phyloP scores from a whole-genome alignment of 2,113 vertebrate genomes.

The Pholis gunnellus region DNA sequence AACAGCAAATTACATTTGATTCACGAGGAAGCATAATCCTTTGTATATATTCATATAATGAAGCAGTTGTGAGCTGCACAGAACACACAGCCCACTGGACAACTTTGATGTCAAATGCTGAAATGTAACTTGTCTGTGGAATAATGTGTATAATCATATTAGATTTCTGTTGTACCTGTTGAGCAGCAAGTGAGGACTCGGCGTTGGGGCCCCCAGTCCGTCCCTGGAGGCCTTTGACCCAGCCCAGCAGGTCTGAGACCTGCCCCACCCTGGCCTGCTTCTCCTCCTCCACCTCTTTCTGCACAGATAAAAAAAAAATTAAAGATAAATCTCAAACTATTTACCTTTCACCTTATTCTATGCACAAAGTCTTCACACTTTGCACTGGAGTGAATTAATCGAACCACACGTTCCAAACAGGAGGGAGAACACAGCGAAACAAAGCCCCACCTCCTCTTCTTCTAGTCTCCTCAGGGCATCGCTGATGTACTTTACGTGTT shows the following conservation, averaged over 20 bases:
- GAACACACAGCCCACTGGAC: background rate
- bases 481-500: conserved; percentile 98
- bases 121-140: background rate
- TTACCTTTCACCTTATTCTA: too few relatives aligned
- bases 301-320: conserved; percentile 6
- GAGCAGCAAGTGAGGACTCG: conserved; percentile 90
- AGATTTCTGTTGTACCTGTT: conserved; percentile 85
- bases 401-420: background rate
- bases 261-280: conserved; percentile 92
- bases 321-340: background rate
- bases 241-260: conserved; percentile 92
- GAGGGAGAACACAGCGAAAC: background rate
- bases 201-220: conserved; percentile 78
- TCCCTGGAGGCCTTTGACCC: conserved; percentile 88
- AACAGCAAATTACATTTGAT: background rate
- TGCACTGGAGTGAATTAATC: background rate
- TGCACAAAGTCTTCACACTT: background rate
- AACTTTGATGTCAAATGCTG: background rate
- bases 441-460: conserved; percentile 91
- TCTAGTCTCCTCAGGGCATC: conserved; percentile 93
- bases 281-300: conserved; percentile 99
- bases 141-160: background rate
- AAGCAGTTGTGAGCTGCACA: background rate
- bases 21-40: background rate
- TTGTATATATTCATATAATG: background rate